Conservation (phyloP, 2,113 vertebrate species). For the Colius striatus region DNA sequence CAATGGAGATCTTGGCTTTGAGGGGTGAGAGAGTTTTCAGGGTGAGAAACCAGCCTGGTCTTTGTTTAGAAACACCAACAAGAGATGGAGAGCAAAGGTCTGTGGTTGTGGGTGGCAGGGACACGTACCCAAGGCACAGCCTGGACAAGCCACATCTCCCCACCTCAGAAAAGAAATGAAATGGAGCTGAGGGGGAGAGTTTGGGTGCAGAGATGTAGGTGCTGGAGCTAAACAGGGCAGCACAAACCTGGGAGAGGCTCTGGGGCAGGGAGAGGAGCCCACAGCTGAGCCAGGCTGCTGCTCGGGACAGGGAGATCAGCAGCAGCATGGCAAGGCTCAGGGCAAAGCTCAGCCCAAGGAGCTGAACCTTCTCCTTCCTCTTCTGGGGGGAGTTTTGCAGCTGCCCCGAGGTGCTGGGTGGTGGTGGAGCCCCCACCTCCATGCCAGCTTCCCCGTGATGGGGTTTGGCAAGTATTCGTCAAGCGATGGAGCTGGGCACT, state of each 20-base stretch:
- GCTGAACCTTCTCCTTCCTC: neutral
- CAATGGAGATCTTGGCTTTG: neutral
- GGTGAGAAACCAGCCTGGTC: neutral
- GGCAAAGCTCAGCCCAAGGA: neutral
- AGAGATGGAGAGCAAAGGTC: neutral
- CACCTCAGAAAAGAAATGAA: neutral
- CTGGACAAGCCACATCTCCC: neutral
- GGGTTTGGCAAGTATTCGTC: neutral
- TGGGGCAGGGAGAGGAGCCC: neutral
- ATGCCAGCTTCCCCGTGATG: rapidly evolving
- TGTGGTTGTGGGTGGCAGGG: rapidly evolving
- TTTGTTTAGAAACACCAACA: neutral
- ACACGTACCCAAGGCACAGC: rapidly evolving
- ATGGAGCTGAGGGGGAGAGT: neutral
- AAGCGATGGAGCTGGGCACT: neutral
- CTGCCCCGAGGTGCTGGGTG: neutral
- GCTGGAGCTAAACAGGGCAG: neutral
- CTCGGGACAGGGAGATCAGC: neutral
- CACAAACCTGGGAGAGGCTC: neutral
- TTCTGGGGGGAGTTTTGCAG: neutral
- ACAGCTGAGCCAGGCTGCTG: neutral
- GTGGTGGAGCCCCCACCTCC: neutral
- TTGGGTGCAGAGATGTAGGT: neutral
- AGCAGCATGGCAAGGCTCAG: neutral
- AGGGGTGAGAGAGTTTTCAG: neutral